Conservation (phyloP, 1,140 invertebrate genomes). For the Heliconius eleuchia region DNA sequence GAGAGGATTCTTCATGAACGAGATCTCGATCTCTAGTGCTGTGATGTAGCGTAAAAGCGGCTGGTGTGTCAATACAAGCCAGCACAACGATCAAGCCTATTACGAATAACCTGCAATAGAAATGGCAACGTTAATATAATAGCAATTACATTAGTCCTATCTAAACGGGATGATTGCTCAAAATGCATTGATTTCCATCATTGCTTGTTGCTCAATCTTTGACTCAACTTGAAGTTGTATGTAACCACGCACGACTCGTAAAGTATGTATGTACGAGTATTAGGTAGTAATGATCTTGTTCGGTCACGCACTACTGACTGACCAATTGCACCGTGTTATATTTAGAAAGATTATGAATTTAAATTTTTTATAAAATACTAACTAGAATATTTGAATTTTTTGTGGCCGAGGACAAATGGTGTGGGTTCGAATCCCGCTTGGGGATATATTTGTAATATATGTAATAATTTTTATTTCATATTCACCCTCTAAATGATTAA, state of each 20-base stretch:
- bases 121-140: slow-evolving; percentile 12
- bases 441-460: no score
- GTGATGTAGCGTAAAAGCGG: slow-evolving; percentile 37
- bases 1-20: slow-evolving; percentile 50
- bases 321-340: background rate
- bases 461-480: no score
- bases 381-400: no score
- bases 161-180: background rate
- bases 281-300: background rate
- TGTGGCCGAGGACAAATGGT: no score
- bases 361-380: background rate
- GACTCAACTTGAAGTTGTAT: slow-evolving; percentile 17
- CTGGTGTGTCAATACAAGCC: slow-evolving; percentile 40
- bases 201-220: slow-evolving; percentile 20
- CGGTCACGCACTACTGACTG: background rate
- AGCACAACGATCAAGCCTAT: slow-evolving; percentile 38
- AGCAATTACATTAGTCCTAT: slow-evolving; percentile 4
- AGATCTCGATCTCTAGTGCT: slow-evolving; percentile 39
- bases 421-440: no score
- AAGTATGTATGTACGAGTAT: background rate
- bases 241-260: slow-evolving; percentile 26
- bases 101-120: slow-evolving; percentile 49
- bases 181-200: slow-evolving; percentile 18
- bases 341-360: background rate
- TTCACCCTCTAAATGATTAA: no score